Evolutionary conservation across 2,797 vertebrate genomes (phyloP), one percentile per base, ranked within the genome.

Genomic region (Chloroceryle amazona): DNA sequence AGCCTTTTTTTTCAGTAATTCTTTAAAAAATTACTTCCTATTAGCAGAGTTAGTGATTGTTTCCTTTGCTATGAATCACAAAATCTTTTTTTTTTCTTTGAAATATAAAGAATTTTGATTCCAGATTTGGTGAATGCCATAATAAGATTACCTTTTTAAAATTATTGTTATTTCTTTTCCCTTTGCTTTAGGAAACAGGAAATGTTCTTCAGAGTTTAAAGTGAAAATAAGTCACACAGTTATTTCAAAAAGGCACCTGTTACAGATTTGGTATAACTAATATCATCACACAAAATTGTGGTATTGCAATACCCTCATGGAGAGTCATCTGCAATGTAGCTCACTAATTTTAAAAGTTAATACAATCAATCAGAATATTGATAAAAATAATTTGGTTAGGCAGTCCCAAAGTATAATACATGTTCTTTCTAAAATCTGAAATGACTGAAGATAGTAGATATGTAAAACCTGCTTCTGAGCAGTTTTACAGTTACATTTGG

Each of bases 321-420:
- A 16, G 22, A 90, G 14, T 42, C 8, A 0, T 70, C 67, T 71
- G 55, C 41, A 76, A 16, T 6, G 31, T 33, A 51, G 67, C 20
- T 75, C 63, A 86, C 4, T 11, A 70, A 76, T 73, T 84, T 68
- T 81, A 89, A 35, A 20, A 80, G 33, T n/a, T 82, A 84, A 80
- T 39, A 6, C 11, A 70, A 65, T 58, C 13, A 9, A 82, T 87
- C 39, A 63, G 71, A 82, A 46, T 73, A 62, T 80, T 91, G 58
- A 54, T 42, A 44, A 54, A 89, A 92, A 66, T 55, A 26, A 44
- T 85, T 82, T 35, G 18, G 37, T 63, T 44, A 89, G 44, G 26
- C 22, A 74, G 52, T 82, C 63, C 13, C 31, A 60, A 87, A 73
- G 33, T 0, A 0, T 62, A 89, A 51, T 4, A 1, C 1, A 1